These are phyloP conservation scores for Aphidoletes aphidimyza DNA, from an alignment of 2,888 invertebrate genomes.

Conservation along the genomic window DNA sequence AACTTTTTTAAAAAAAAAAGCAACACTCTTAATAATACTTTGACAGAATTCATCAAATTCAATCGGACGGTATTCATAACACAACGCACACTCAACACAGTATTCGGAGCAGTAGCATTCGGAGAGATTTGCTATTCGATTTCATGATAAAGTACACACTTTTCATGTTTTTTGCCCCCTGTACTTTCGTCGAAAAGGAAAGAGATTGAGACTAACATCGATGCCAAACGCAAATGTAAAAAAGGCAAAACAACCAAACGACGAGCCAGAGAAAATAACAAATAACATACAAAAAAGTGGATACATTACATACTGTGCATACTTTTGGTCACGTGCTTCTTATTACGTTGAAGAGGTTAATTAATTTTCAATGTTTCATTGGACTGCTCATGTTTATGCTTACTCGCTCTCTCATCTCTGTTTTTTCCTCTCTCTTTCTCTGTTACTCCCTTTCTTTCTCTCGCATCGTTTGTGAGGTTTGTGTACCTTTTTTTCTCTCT, in stretches of 20 bases:
- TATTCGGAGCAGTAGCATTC: background rate
- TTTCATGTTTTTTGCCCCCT: background rate
- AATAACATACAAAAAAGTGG: slow-evolving; percentile 29
- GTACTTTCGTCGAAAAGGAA: no score
- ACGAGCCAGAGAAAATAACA: slow-evolving; percentile 21
- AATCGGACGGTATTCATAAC: background rate
- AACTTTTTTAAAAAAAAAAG: background rate
- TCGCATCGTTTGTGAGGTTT: background rate
- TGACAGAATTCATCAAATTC: background rate
- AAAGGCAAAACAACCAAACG: background rate
- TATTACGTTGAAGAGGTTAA: slow-evolving; percentile 47
- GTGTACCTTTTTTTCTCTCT: background rate
- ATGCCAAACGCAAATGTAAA: background rate
- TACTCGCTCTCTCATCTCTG: no score
- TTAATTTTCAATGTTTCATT: slow-evolving; percentile 52
- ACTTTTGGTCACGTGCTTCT: slow-evolving; percentile 53
- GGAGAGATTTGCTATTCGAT: background rate
- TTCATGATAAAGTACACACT: background rate
- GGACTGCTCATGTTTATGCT: no score
- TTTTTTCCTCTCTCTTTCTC: no score
- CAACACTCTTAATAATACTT: background rate
- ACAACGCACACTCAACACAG: no score
- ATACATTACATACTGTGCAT: slow-evolving; percentile 47
- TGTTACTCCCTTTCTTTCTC: no score
- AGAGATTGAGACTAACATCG: background rate